Base-by-base conservation (phyloP, 1,140 invertebrate genomes). In the Bacillus rossius region DNA sequence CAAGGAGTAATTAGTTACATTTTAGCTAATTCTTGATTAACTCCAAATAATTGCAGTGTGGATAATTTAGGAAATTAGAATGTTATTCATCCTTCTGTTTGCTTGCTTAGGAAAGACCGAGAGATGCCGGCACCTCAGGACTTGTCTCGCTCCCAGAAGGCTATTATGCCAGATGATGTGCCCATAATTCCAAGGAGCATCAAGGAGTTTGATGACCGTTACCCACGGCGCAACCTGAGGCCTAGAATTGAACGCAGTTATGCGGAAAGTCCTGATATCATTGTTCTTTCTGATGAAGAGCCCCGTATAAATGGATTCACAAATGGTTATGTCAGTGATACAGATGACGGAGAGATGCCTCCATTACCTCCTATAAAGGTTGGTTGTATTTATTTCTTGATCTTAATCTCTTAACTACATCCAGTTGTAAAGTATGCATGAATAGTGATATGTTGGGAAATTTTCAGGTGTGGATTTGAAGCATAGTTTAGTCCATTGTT, bases 191-290 rank as follows among this genome's bases (percentile, higher is more conserved):
- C 61, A 10, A 50, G 57, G 14, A 50, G 40, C 19, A 57, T 60
- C 19, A 63, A 63, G 58, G 58, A 59, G 16, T 60, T 51, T 42
- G 58, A 47, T 50, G 63, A 57, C 54, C 69, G 74, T 45, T 72
- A 74, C 62, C 78, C 82, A 5, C 76, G 88, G 54, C 75, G 89
- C 55, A 89, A 88, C 67, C 73, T 91, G 38, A 79, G 89, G 43
- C 88, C 89, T 8, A 79, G 89, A 54, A 88, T 83, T 10, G 89
- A 92, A 65, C 82, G 87, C 62, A 91, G 87, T 64, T 92, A 92
- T 71, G 88, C 87, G 0, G 81, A 84, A 64, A 81, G 77, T 69
- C 82, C 82, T 3, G 81, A 85, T 64, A 76, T 81, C 50, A 65
- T 73, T 59, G 60, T 74, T 16, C 64, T 73, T 2, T 71, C 69